These are phyloP conservation scores for Atrichornis clamosus DNA, from an alignment of 2,113 vertebrate species.

Conservation along the genomic window DNA sequence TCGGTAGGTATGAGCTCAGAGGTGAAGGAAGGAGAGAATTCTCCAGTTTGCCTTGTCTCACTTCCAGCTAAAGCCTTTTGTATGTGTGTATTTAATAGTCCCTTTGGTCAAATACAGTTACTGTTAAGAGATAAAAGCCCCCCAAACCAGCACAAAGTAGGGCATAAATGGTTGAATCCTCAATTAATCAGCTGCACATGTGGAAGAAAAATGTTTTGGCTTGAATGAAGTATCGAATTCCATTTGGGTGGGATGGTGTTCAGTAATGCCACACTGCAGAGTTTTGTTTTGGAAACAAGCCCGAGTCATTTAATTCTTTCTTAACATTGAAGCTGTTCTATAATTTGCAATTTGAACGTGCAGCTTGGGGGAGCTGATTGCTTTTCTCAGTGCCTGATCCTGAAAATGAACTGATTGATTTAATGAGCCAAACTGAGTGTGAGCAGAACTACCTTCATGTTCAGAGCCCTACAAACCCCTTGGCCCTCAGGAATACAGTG, in stretches of 20 bases:
- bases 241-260: not conserved
- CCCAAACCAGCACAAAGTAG: not conserved
- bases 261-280: not conserved
- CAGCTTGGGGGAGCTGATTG: constrained; percentile 42
- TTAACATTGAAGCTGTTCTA: not conserved
- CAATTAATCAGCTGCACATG: not conserved
- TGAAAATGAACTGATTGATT: not conserved
- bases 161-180: not conserved
- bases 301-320: not conserved
- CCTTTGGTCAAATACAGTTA: not conserved
- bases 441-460: not conserved
- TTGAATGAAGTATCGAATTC: not conserved
- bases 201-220: not conserved
- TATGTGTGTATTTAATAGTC: not conserved
- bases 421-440: not conserved
- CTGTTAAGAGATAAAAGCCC: not conserved
- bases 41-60: not conserved
- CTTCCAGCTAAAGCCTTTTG: not conserved
- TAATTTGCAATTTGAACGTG: not conserved
- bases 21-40: not conserved
- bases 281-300: constrained; percentile 34
- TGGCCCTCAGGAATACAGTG: not conserved
- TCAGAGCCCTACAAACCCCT: not conserved
- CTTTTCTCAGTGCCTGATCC: not conserved
- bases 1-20: not conserved